Evolutionary conservation across 2,113 vertebrate genomes (phyloP).

Genomic region (Heterocephalus glaber): DNA sequence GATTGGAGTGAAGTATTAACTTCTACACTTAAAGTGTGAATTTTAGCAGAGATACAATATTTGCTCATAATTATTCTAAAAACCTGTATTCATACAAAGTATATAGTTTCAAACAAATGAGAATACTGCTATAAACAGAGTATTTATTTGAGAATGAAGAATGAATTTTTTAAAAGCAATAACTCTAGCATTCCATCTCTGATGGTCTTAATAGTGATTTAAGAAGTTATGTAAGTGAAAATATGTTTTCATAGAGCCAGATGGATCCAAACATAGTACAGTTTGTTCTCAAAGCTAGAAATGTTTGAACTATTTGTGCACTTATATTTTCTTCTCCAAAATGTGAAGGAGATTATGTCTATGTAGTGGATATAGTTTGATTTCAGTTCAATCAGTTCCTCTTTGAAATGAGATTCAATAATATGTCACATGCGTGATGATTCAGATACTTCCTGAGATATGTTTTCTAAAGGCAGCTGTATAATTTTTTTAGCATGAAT

Average conservation of each 20-base stretch:
- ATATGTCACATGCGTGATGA: slow-evolving; percentile 69
- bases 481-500: slow-evolving; percentile 48
- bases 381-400: slow-evolving; percentile 65
- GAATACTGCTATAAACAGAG: background rate
- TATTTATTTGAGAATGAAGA: background rate
- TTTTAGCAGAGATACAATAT: background rate
- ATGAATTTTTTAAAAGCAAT: slow-evolving; percentile 20
- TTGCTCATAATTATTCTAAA: background rate
- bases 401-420: slow-evolving; percentile 64
- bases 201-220: slow-evolving; percentile 50
- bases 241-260: slow-evolving; percentile 50
- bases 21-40: slow-evolving; percentile 26
- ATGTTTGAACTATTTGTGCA: slow-evolving; percentile 61
- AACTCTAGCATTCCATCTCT: slow-evolving; percentile 11
- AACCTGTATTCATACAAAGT: background rate
- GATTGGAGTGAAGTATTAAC: background rate
- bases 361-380: slow-evolving; percentile 25
- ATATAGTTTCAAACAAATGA: slow-evolving; percentile 24
- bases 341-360: slow-evolving; percentile 56
- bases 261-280: slow-evolving; percentile 43
- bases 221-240: slow-evolving; percentile 56
- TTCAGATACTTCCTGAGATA: slow-evolving; percentile 68
- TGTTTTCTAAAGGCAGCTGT: slow-evolving; percentile 61
- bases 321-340: slow-evolving; percentile 48
- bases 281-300: slow-evolving; percentile 38